These are phyloP conservation scores for Nyctibius bracteatus DNA, from an alignment of 2,113 vertebrate genomes.

Conservation along the genomic window DNA sequence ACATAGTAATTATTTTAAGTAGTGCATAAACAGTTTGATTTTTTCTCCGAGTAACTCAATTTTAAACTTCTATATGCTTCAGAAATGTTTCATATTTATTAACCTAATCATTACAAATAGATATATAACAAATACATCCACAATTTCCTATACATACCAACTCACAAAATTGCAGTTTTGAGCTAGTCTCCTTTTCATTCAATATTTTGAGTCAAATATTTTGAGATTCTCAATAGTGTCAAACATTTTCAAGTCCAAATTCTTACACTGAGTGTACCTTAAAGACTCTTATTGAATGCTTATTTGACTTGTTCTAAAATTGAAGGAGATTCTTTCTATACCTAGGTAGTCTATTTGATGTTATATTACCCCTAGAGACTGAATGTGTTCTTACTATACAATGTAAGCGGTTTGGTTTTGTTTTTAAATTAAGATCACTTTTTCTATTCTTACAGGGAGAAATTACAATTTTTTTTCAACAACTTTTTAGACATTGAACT, in stretches of 20 bases:
- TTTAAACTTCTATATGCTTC: neutral
- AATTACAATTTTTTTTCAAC: neutral
- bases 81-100: neutral
- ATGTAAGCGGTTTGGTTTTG: neutral
- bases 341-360: neutral
- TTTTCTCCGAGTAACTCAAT: neutral
- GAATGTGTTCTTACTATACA: neutral
- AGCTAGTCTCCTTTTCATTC: neutral
- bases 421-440: neutral
- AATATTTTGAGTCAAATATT: conserved; percentile 2
- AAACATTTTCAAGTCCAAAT: neutral
- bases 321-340: neutral
- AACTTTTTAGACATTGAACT: neutral
- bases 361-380: neutral
- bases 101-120: neutral
- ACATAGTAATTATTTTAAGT: neutral
- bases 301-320: neutral
- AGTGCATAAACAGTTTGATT: neutral
- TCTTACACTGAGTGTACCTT: neutral
- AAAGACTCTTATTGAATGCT: neutral
- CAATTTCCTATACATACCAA: neutral
- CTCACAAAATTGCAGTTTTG: neutral
- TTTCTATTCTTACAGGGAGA: neutral
- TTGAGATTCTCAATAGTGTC: neutral
- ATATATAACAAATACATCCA: too few species aligned